Evolutionary conservation across 2,888 invertebrate genomes (phyloP).

Genomic region (Ormyrus pomaceus): DNA sequence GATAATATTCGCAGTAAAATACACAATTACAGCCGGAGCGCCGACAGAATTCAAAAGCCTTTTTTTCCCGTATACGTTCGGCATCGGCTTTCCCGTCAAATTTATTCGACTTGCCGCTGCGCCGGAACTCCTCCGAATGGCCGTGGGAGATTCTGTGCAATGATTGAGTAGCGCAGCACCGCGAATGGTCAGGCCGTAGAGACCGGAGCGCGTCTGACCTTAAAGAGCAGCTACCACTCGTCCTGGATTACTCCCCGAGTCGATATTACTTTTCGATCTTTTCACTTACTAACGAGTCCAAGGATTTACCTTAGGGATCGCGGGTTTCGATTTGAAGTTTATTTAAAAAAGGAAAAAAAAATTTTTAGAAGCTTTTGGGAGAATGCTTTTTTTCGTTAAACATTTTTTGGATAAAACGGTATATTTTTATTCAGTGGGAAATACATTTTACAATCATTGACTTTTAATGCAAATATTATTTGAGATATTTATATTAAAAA

Average conservation of each 20-base stretch:
- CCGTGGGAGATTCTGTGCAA: conserved; percentile 15
- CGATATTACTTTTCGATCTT: conserved; percentile 26
- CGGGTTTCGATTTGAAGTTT: no score
- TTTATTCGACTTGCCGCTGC: conserved; percentile 11
- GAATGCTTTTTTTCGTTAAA: no score
- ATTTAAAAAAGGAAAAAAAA: no score
- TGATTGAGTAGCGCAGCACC: conserved; percentile 47
- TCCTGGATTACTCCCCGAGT: conserved; percentile 8
- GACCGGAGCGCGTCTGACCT: conserved; percentile 15
- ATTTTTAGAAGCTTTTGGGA: no score
- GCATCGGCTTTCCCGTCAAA: conserved; percentile 29
- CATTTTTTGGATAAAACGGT: background rate
- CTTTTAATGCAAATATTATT: no score
- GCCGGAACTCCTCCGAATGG: conserved; percentile 25
- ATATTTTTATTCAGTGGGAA: no score
- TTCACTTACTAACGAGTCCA: background rate
- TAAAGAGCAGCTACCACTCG: conserved; percentile 29
- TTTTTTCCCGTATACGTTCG: conserved; percentile 7
- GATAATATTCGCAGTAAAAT: background rate
- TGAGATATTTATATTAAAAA: no score
- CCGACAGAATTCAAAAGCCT: conserved; percentile 16
- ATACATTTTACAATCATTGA: no score
- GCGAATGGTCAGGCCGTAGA: conserved; percentile 44
- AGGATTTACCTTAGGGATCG: no score
- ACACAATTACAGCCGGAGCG: conserved; percentile 1